Evolutionary conservation across 2,113 vertebrate species (phyloP), one percentile per base, ranked within the genome.

Genomic region (Proteles cristata): DNA sequence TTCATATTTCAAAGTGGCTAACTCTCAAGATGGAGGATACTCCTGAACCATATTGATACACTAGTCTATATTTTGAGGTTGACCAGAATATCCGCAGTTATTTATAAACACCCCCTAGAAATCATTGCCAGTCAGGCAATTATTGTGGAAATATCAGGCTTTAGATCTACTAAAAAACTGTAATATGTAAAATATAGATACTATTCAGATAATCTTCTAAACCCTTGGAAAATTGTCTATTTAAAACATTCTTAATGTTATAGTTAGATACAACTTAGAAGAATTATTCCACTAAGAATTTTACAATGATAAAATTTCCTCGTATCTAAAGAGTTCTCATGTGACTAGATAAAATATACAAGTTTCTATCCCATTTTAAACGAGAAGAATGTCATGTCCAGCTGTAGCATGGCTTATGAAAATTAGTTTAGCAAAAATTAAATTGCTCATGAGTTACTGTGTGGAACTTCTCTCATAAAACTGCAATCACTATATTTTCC

Each of bases 401-500:
- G 28, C 7, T 79, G 2, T 43, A 73, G 4, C 14, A 66, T 48
- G 19, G 43, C 26, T 76, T 81, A 65, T 66, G 31, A 21, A 88
- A 76, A 93, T 61, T 97, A 90, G 88, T 73, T 81, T 71, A 58
- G 65, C 11, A 65, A 86, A 88, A 80, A 28, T 85, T 80, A 93
- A 88, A 90, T 91, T 82, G 45, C 28, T 81, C 43, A 84, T 3
- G 89, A 89, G 68, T 65, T 48, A 63, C n/a, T 43, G 4, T n/a
- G 58, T 48, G 28, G 4, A 16, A 53, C 6, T 3, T 77, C 50
- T 71, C 55, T 74, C 39, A 39, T 84, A 80, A 90, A 39, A 69
- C 76, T 33, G 21, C 48, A 39, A 90, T 88, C 71, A 43, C 35
- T 66, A 4, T 35, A 21, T 66, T 91, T 80, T 43, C 85, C 25